Percentiles rank a stretch among this genome's conserved stretches.
Conservation (phyloP, 1,140 invertebrate species). For the Ips typographus region DNA sequence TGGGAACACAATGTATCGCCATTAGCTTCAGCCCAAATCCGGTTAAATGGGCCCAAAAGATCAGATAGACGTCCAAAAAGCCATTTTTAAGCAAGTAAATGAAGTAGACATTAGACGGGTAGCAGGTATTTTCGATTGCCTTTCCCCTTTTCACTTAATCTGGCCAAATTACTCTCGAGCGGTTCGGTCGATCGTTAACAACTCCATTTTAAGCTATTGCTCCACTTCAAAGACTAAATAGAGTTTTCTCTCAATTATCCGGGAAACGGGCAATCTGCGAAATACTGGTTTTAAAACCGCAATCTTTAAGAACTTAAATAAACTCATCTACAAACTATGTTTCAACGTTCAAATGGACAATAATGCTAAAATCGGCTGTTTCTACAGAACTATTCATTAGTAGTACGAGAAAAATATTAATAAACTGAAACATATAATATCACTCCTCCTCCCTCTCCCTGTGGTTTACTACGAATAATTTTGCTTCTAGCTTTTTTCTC, state of each 20-base stretch:
- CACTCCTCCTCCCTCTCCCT: too few relatives aligned
- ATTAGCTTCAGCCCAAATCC: slow-evolving; percentile 3
- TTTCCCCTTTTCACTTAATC: slow-evolving; percentile 24
- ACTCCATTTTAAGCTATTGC: slow-evolving; percentile 26
- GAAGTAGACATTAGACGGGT: slow-evolving; percentile 14
- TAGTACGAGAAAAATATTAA: too few relatives aligned
- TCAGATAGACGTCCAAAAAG: slow-evolving; percentile 12
- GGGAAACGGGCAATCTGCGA: background rate
- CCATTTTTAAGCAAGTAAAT: slow-evolving; percentile 24
- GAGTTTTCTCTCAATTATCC: slow-evolving; percentile 20
- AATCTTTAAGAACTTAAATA: too few relatives aligned
- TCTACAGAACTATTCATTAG: too few relatives aligned
- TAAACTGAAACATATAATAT: too few relatives aligned
- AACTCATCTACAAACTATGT: too few relatives aligned
- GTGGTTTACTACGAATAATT: too few relatives aligned
- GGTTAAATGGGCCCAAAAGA: slow-evolving; percentile 9
- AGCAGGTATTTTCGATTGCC: slow-evolving; percentile 25
- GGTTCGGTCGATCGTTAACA: slow-evolving; percentile 23
- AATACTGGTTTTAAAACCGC: too few relatives aligned
- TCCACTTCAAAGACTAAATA: slow-evolving; percentile 18
- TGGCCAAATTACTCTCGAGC: slow-evolving; percentile 21
- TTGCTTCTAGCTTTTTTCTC: too few relatives aligned
- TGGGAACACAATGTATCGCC: background rate
- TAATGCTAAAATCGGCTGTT: too few relatives aligned
- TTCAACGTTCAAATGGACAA: too few relatives aligned